These are phyloP conservation scores for Ptyas mucosa DNA, from an alignment of 2,113 vertebrate species.

Conservation along the genomic window DNA sequence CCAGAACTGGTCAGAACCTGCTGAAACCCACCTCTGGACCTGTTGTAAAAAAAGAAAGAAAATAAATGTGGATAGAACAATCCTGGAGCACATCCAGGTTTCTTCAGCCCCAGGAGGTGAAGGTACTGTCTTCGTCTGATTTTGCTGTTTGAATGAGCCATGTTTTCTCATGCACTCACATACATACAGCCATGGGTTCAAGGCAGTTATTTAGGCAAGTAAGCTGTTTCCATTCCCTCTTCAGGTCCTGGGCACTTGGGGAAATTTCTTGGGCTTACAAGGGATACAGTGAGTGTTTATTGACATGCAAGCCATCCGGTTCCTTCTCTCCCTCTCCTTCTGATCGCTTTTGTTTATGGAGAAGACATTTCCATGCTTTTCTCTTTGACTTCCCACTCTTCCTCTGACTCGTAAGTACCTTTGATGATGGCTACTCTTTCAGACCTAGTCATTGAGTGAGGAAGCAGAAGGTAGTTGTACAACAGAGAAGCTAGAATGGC, in stretches of 20 bases:
- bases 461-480: constrained; percentile 78
- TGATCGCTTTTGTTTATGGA: constrained; percentile 19
- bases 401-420: constrained; percentile 73
- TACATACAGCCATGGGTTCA: neutral
- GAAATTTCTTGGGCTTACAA: neutral
- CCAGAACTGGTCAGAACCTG: too few species aligned
- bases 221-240: neutral
- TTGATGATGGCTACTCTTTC: constrained; percentile 74
- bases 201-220: constrained; percentile 14
- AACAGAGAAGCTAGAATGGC: constrained; percentile 71
- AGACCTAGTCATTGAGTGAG: constrained; percentile 68
- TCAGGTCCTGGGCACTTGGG: neutral
- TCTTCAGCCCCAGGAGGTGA: neutral
- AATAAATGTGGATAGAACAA: neutral
- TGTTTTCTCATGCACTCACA: neutral
- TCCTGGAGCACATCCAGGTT: neutral
- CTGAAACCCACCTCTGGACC: too few species aligned
- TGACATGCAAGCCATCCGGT: neutral
- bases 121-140: neutral
- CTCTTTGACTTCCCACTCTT: constrained; percentile 75
- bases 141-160: neutral
- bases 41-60: neutral
- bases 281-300: constrained; percentile 1
- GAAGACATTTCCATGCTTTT: constrained; percentile 75
- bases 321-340: fast-evolving